phyloP scores from a whole-genome alignment of 1,140 invertebrate species.

The Campoletis sonorensis region DNA sequence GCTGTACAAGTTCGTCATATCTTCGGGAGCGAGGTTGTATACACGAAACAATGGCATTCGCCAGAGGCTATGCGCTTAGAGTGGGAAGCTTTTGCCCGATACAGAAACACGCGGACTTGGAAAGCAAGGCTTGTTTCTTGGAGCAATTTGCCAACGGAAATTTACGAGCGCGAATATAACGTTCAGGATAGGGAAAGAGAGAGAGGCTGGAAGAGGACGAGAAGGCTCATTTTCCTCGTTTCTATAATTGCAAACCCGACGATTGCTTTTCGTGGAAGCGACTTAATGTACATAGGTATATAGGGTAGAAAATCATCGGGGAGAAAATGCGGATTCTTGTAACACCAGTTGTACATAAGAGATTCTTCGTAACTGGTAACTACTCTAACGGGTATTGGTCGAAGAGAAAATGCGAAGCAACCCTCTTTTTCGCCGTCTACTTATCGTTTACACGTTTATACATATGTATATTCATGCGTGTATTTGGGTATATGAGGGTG shows the following conservation, averaged over 20 bases:
- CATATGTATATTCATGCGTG: neutral
- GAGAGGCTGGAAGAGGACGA: neutral
- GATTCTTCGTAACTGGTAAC: neutral
- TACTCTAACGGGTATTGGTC: no score
- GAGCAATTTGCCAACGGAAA: constrained; percentile 1
- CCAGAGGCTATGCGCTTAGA: neutral
- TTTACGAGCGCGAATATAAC: neutral
- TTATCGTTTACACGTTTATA: neutral
- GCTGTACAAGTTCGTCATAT: neutral
- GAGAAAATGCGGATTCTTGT: neutral
- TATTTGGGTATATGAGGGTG: neutral
- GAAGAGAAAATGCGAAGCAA: neutral
- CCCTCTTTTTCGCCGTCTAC: no score
- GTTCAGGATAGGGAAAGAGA: neutral
- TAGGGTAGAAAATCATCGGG: neutral
- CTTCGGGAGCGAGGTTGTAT: neutral
- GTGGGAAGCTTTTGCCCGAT: neutral
- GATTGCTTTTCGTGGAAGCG: constrained; percentile 8
- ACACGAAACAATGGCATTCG: neutral
- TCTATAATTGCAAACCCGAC: constrained; percentile 4
- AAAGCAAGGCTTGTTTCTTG: neutral
- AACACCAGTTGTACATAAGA: neutral
- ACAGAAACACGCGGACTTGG: neutral
- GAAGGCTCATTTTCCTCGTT: constrained; percentile 11
- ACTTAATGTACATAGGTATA: neutral